These are phyloP conservation scores for Adrianichthys oophorus DNA, from an alignment of 2,797 vertebrate species.

Conservation along the genomic window DNA sequence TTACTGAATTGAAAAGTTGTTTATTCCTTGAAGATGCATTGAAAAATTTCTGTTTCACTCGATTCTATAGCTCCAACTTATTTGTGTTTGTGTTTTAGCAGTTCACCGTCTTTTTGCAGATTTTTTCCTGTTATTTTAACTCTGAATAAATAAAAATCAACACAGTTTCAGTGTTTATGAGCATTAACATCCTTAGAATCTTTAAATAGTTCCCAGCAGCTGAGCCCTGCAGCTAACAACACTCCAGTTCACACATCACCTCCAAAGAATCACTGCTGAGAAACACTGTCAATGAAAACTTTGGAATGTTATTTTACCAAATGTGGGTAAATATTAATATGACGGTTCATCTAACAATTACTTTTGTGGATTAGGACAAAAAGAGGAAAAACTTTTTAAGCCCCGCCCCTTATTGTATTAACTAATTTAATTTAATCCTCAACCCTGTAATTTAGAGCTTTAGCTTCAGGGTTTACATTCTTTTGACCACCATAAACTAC, in stretches of 20 bases:
- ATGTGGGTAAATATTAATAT: no score
- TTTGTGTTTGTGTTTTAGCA: background rate
- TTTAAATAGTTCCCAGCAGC: slow-evolving; percentile 33
- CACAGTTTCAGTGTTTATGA: slow-evolving; percentile 29
- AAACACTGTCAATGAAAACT: slow-evolving; percentile 34
- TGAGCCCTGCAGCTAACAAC: slow-evolving; percentile 33
- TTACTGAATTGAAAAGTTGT: background rate
- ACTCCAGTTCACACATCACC: slow-evolving; percentile 40
- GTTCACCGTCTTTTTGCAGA: slow-evolving; percentile 8
- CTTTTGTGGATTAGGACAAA: background rate
- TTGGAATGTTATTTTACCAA: slow-evolving; percentile 6
- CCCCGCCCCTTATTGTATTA: no score
- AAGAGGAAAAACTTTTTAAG: no score
- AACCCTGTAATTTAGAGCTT: no score
- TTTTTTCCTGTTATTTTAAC: slow-evolving; percentile 17
- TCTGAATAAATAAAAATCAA: slow-evolving; percentile 23
- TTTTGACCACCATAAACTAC: no score
- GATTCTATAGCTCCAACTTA: background rate
- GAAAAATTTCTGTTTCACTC: background rate
- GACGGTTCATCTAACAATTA: slow-evolving; percentile 27
- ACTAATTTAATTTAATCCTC: no score
- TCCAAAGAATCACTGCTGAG: slow-evolving; percentile 22
- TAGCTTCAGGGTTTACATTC: no score
- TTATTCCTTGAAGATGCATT: background rate
- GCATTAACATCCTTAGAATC: slow-evolving; percentile 31